Evolutionary conservation across 2,888 invertebrate species (phyloP).

Genomic region (Drosophila eohydei): DNA sequence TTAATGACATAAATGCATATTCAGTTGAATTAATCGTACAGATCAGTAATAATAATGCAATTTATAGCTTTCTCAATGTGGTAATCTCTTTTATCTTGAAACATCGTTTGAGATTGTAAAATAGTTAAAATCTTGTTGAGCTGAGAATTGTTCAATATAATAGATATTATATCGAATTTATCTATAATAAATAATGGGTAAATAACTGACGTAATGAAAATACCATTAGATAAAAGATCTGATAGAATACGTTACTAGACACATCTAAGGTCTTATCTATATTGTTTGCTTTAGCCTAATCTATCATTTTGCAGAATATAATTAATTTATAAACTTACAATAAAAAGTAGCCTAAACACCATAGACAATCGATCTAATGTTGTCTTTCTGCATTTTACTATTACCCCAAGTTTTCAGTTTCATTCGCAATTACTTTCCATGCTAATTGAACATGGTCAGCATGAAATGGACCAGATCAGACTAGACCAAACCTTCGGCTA

Average conservation of each 20-base stretch:
- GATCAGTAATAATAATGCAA: background rate
- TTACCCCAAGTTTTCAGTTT: conserved; percentile 47
- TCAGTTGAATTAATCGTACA: too few species aligned
- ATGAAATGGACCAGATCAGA: conserved; percentile 31
- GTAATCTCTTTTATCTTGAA: too few species aligned
- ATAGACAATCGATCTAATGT: background rate
- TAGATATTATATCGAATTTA: too few species aligned
- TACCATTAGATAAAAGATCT: too few species aligned
- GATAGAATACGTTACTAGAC: too few species aligned
- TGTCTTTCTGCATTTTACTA: conserved; percentile 6
- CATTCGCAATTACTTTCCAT: conserved; percentile 59
- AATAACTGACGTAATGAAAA: too few species aligned
- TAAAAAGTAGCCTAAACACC: background rate
- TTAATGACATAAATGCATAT: background rate
- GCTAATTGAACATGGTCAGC: conserved; percentile 59
- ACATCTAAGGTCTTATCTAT: too few species aligned
- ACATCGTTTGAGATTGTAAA: too few species aligned
- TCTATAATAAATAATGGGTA: too few species aligned
- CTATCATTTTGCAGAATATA: background rate
- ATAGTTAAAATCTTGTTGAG: too few species aligned
- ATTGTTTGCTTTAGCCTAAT: too few species aligned
- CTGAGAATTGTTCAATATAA: too few species aligned
- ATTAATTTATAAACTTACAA: background rate
- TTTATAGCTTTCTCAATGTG: background rate
- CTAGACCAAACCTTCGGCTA: conserved; percentile 16